Conservation (phyloP, 2,797 vertebrate species). For the Rhabdomys pumilio region DNA sequence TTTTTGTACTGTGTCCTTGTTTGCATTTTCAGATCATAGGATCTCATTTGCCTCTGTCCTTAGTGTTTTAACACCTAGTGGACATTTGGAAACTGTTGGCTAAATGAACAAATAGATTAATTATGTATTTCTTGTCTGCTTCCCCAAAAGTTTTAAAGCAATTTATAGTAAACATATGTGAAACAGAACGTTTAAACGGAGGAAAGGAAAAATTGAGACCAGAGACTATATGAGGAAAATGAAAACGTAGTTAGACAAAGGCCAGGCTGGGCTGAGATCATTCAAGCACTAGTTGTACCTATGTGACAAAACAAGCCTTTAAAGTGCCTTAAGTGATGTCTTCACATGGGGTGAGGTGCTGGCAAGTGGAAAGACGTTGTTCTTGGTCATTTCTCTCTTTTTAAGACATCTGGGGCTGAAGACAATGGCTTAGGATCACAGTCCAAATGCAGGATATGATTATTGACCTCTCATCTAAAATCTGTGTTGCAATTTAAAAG, state of each 20-base stretch:
- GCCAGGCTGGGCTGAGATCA: background rate
- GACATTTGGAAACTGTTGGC: background rate
- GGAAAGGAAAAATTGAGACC: background rate
- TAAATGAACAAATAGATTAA: constrained; percentile 6
- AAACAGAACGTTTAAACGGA: constrained; percentile 50
- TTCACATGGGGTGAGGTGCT: background rate
- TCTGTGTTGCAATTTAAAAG: background rate
- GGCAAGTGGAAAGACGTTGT: background rate
- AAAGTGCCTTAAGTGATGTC: background rate
- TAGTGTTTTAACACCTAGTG: background rate
- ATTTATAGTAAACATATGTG: constrained; percentile 25
- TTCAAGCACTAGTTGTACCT: background rate
- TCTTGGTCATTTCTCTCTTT: background rate
- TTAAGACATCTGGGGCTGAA: background rate
- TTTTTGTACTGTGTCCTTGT: background rate
- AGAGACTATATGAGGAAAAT: constrained; percentile 30
- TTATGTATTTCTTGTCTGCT: constrained; percentile 52
- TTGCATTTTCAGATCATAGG: background rate
- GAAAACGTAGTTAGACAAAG: constrained; percentile 28
- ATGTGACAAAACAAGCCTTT: background rate
- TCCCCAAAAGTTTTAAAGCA: constrained; percentile 30
- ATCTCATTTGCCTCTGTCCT: background rate
- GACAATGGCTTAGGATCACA: background rate
- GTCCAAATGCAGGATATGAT: background rate
- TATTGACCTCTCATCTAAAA: constrained; percentile 21